Evolutionary conservation across 2,888 invertebrate species (phyloP).

Genomic region (Microchrysa polita): DNA sequence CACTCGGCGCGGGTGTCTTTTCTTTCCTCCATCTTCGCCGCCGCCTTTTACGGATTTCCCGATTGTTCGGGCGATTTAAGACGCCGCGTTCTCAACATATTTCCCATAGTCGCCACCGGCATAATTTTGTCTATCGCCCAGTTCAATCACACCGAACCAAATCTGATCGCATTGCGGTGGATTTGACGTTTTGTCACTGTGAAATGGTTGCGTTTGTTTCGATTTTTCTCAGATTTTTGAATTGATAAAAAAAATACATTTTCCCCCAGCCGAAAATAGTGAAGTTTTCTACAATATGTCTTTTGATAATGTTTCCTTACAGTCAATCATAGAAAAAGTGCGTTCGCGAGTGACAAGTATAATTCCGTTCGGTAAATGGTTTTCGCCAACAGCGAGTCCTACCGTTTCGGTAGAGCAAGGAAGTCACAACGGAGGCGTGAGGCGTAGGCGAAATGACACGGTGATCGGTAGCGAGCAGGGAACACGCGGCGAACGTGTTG

Average conservation of each 20-base stretch:
- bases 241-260: too few species aligned
- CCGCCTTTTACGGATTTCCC: constrained; percentile 28
- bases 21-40: too few species aligned
- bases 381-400: constrained; percentile 56
- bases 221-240: constrained; percentile 23
- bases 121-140: too few species aligned
- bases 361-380: constrained; percentile 61
- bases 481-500: constrained; percentile 53
- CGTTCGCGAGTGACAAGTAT: constrained; percentile 62
- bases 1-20: neutral
- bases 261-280: too few species aligned
- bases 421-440: constrained; percentile 53
- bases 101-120: neutral
- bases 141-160: too few species aligned
- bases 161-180: too few species aligned
- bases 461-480: constrained; percentile 52
- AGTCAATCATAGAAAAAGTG: constrained; percentile 63
- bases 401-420: constrained; percentile 22
- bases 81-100: neutral
- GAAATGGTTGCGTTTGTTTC: constrained; percentile 28
- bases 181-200: too few species aligned
- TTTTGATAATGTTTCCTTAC: constrained; percentile 51
- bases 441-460: constrained; percentile 57
- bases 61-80: neutral
- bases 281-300: too few species aligned